phyloP scores from a whole-genome alignment of 92 coral and sea anemone genomes.

The Siderastrea radians region DNA sequence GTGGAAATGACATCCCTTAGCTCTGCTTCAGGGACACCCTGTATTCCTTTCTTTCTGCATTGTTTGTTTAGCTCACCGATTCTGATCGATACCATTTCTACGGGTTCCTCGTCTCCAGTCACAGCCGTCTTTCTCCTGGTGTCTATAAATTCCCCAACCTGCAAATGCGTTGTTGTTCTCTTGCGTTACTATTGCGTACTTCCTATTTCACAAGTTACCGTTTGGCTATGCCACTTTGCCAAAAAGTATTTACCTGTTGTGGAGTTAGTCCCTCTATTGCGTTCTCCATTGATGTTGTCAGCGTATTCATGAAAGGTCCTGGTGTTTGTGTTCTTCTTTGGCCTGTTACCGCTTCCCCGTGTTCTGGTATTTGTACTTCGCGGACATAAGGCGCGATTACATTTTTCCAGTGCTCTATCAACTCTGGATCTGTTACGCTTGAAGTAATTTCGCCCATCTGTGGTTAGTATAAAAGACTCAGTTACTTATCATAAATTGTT shows the following conservation, averaged over 20 bases:
- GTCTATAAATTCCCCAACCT: neutral
- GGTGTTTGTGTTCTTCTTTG: neutral
- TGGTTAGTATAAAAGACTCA: too few species aligned
- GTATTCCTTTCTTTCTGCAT: neutral
- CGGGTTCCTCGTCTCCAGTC: neutral
- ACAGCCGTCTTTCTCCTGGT: neutral
- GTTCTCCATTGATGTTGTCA: neutral
- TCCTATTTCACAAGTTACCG: too few species aligned
- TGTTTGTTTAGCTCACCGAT: neutral
- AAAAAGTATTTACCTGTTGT: neutral
- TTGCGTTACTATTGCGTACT: too few species aligned
- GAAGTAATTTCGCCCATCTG: neutral
- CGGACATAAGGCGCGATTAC: too few species aligned
- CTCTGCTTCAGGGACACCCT: neutral
- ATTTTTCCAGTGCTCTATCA: too few species aligned
- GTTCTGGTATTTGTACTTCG: too few species aligned
- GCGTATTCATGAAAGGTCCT: neutral
- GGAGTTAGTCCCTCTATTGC: neutral
- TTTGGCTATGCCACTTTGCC: too few species aligned
- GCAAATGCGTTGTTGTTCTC: too few species aligned
- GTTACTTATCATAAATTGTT: too few species aligned
- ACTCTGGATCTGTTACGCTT: neutral
- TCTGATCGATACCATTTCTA: neutral
- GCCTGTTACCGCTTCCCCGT: too few species aligned
- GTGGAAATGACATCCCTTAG: neutral